A percentile compares a stretch with the other conserved stretches of the same genome.
Conservation (phyloP, 2,888 invertebrate species). For the Venusia cambrica region DNA sequence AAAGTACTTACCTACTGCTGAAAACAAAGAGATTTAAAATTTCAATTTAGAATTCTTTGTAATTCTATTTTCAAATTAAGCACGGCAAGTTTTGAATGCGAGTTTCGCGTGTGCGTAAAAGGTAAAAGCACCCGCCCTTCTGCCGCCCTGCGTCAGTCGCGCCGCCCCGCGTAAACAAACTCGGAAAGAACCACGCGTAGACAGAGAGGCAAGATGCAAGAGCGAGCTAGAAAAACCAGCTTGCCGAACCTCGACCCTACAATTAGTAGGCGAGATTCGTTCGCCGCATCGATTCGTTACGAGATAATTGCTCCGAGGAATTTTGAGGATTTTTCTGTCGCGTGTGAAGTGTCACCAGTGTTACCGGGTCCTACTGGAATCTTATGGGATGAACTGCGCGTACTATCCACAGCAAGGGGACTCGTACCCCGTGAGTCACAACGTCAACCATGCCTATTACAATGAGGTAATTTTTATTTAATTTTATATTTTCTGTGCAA, state of each 20-base stretch:
- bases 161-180: conserved; percentile 65
- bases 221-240: conserved; percentile 44
- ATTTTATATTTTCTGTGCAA: too few relatives aligned
- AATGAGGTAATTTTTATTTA: conserved; percentile 61
- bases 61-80: conserved; percentile 19
- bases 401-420: conserved; percentile 74
- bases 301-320: conserved; percentile 71
- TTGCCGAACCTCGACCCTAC: conserved; percentile 66
- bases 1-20: too few relatives aligned
- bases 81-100: conserved; percentile 54
- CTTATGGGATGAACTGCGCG: conserved; percentile 75
- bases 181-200: conserved; percentile 43
- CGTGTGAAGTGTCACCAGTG: conserved; percentile 56
- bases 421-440: conserved; percentile 64
- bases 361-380: conserved; percentile 38
- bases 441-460: conserved; percentile 69
- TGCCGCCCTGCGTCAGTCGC: conserved; percentile 65
- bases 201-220: conserved; percentile 50
- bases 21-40: conserved; percentile 8
- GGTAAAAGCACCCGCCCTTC: conserved; percentile 62
- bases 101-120: conserved; percentile 59
- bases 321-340: conserved; percentile 58
- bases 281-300: conserved; percentile 79
- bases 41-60: conserved; percentile 21
- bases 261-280: conserved; percentile 80